Percentiles rank a stretch among this genome's conserved stretches.
phyloP scores from a whole-genome alignment of 1,140 invertebrate species.

The Pogonognathellus flavescens region DNA sequence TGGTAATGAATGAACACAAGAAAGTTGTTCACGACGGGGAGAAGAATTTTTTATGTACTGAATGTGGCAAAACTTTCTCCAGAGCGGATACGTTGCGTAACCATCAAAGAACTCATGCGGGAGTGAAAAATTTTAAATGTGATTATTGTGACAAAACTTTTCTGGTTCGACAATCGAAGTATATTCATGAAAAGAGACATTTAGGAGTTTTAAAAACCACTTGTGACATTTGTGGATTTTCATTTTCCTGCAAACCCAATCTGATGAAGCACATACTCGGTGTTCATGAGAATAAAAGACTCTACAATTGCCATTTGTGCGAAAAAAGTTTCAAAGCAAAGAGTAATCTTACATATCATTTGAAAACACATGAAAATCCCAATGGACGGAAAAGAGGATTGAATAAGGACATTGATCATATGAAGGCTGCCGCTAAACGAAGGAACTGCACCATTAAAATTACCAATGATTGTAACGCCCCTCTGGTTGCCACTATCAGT shows the following conservation, averaged over 20 bases:
- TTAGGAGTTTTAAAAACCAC: neutral
- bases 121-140: neutral
- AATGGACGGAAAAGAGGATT: neutral
- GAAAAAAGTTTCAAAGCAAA: neutral
- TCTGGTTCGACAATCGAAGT: neutral
- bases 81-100: rapidly evolving
- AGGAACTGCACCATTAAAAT: too few species aligned
- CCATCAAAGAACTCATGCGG: neutral
- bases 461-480: too few species aligned
- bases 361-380: constrained; percentile 8
- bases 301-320: neutral
- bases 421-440: neutral
- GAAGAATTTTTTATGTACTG: neutral
- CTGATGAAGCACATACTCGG: neutral
- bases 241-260: neutral
- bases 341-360: neutral
- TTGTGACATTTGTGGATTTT: neutral
- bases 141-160: neutral
- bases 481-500: too few species aligned
- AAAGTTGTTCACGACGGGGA: neutral
- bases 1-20: neutral
- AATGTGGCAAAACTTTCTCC: neutral
- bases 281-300: neutral
- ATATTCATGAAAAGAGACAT: neutral
- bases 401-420: neutral